These are phyloP conservation scores for Enteromius argenteus DNA, from an alignment of 2,797 vertebrate species.

Conservation along the genomic window DNA sequence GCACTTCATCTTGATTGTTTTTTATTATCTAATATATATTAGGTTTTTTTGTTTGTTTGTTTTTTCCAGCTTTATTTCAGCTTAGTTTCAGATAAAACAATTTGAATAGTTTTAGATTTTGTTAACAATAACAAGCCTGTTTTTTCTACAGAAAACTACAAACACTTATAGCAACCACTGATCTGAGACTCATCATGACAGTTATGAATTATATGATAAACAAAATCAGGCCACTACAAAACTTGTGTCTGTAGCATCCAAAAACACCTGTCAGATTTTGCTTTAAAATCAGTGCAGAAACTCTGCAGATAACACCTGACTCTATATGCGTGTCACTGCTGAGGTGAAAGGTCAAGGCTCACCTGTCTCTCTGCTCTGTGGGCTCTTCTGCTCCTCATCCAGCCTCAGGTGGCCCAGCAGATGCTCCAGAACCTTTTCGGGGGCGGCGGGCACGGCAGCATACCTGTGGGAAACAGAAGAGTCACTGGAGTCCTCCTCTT, in stretches of 20 bases:
- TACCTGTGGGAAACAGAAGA: constrained; percentile 95
- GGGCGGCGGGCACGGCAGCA: constrained; percentile 90
- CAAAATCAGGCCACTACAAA: background rate
- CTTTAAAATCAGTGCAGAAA: background rate
- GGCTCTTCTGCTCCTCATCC: constrained; percentile 75
- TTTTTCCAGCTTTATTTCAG: background rate
- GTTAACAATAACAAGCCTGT: background rate
- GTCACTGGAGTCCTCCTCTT: constrained; percentile 87
- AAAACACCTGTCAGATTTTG: background rate
- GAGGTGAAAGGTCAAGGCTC: constrained; percentile 54
- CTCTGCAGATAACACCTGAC: background rate
- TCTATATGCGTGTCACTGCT: background rate
- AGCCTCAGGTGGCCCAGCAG: constrained; percentile 89
- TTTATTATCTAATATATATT: background rate
- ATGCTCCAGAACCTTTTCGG: constrained; percentile 96
- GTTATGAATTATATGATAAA: background rate
- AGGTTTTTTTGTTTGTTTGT: too few species aligned
- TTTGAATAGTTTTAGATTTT: background rate
- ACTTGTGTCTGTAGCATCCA: background rate
- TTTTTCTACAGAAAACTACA: background rate
- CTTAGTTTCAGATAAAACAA: background rate
- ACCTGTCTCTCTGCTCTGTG: constrained; percentile 88
- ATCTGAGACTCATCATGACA: background rate
- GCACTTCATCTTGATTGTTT: background rate
- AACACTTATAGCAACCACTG: background rate